Base-by-base conservation (phyloP, 2,888 invertebrate genomes). In the Agrilus mali region DNA sequence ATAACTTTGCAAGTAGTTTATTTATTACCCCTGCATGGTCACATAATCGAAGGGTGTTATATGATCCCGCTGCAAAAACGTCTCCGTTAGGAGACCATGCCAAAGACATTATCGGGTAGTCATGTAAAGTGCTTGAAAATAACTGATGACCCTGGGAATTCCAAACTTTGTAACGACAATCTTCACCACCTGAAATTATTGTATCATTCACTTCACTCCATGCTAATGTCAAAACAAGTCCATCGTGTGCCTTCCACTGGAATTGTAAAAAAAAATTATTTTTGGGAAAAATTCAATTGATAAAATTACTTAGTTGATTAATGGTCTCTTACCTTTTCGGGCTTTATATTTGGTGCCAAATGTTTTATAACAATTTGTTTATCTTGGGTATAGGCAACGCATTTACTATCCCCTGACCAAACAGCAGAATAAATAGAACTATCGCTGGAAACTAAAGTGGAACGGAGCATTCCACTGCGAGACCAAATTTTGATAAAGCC, bases 401-500 rank as follows among this genome's bases (percentile, higher is more conserved):
- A 72, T 32, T 75, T 73, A 52, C 80, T 79, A 53, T 78, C 80
- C 0, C 84, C 81, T 40, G 81, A 80, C 86, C 95, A 97, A 34
- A 82, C 78, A 3, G 90, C 83, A 42, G 81, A 80, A 56, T 92
- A 86, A 44, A 94, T 82, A 0, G 94, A 82, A 41, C 76, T 72
- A 56, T 83, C 84, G 43, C 85, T 86, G 50, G 79, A 78, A 36
- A 90, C 80, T 2, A 95, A 79, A 1, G 86, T 86, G 0, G 95
- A 93, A 2, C 98, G 77, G 12, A 98, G 72, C 75, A 93, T 84
- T 12, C 96, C 97, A 57, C 87, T 90, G 37, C 94, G 74, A 0
- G 97, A 97, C 97, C 97, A 98, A 46, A 97, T 83, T 70, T 96
- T 96, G 2, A 97, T 81, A 44, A 81, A 78, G 2, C 97, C 98